Percentiles rank a stretch among this genome's conserved stretches.
These are phyloP conservation scores for Erebia aethiops DNA, from an alignment of 2,888 invertebrate genomes.

Conservation along the genomic window DNA sequence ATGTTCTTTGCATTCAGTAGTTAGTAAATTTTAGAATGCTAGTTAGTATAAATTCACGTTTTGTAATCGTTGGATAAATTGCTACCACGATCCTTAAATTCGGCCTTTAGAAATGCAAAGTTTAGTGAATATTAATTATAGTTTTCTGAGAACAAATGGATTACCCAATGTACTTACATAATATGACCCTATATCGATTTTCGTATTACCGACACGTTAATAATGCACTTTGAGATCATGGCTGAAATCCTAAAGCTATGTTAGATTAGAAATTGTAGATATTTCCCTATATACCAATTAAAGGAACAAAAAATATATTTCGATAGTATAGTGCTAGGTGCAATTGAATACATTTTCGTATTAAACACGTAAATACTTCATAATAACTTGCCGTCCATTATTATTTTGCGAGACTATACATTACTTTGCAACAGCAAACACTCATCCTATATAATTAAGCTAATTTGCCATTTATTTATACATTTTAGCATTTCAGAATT, in stretches of 20 bases:
- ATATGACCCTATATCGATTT: conserved; percentile 17
- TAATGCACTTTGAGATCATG: conserved; percentile 67
- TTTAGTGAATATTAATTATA: conserved; percentile 17
- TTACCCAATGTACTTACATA: conserved; percentile 29
- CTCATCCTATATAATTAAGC: conserved; percentile 51
- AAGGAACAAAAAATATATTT: conserved; percentile 20
- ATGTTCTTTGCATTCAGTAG: conserved; percentile 78
- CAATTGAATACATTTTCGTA: conserved; percentile 20
- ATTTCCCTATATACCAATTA: conserved; percentile 5
- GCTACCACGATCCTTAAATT: conserved; percentile 34
- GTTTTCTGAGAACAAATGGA: conserved; percentile 14
- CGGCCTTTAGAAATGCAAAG: conserved; percentile 26
- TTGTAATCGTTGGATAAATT: conserved; percentile 53
- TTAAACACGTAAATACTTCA: conserved; percentile 41
- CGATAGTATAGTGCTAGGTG: conserved; percentile 28
- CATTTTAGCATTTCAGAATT: conserved; percentile 50
- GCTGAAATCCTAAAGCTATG: conserved; percentile 3
- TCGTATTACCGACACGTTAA: conserved; percentile 59
- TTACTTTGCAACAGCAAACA: conserved; percentile 50
- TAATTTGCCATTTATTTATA: conserved; percentile 52
- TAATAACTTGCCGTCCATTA: conserved; percentile 76
- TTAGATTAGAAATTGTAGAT: conserved; percentile 26
- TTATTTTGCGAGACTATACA: conserved; percentile 70
- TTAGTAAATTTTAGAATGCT: conserved; percentile 83
- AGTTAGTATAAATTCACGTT: conserved; percentile 78